Percentiles rank a stretch among this genome's conserved stretches.
These are phyloP conservation scores for Rhagonycha fulva DNA, from an alignment of 2,888 invertebrate genomes.

Conservation along the genomic window DNA sequence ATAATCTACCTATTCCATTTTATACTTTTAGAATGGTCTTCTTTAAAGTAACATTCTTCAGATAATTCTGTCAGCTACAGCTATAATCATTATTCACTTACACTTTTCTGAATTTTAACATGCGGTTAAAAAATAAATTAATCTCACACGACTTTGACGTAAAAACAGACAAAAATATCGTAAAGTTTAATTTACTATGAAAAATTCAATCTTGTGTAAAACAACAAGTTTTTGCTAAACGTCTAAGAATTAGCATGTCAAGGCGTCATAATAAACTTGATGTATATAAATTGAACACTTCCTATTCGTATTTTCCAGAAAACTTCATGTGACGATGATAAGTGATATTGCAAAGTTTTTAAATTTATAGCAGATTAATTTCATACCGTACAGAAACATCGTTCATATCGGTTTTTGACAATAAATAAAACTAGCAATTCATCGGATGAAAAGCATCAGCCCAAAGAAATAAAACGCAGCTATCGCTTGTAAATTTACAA, in stretches of 20 bases:
- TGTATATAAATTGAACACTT: slow-evolving; percentile 1
- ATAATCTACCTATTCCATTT: slow-evolving; percentile 25
- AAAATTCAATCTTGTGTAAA: slow-evolving; percentile 4
- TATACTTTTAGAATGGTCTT: slow-evolving; percentile 18
- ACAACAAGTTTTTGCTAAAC: slow-evolving; percentile 4
- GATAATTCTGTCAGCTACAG: slow-evolving; percentile 16
- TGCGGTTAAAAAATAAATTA: slow-evolving; percentile 8
- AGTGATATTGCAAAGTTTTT: not conserved
- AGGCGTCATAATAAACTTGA: not conserved
- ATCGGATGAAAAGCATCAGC: too few species aligned
- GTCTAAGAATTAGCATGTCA: not conserved
- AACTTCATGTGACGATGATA: not conserved
- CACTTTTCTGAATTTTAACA: slow-evolving; percentile 16
- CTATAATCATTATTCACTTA: slow-evolving; percentile 20
- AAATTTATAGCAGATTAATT: not conserved
- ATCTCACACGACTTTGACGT: slow-evolving; percentile 6
- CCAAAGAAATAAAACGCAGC: too few species aligned
- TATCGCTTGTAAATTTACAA: too few species aligned
- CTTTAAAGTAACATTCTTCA: slow-evolving; percentile 14
- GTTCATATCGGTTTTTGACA: not conserved
- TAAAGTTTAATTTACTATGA: slow-evolving; percentile 1
- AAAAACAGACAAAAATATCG: slow-evolving; percentile 5
- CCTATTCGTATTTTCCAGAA: not conserved
- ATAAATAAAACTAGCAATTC: not conserved
- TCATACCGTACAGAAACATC: not conserved